These are phyloP conservation scores for Dicaeum eximium DNA, from an alignment of 2,113 vertebrate species.

Conservation along the genomic window DNA sequence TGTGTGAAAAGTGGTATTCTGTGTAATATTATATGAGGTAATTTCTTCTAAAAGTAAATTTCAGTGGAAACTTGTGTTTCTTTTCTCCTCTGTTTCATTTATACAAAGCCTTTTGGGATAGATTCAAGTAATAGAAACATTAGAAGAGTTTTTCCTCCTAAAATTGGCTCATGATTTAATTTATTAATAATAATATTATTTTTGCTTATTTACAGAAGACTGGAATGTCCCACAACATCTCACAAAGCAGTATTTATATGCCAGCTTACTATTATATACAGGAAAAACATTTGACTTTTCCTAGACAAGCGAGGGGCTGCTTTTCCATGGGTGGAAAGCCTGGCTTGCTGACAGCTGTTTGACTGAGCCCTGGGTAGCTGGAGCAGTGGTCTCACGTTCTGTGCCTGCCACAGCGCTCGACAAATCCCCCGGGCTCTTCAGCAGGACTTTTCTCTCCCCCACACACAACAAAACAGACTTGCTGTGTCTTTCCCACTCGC, in stretches of 20 bases:
- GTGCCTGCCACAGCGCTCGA: accelerated
- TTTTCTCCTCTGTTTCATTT: neutral
- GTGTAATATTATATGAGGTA: neutral
- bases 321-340: constrained; percentile 45
- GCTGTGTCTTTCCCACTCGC: neutral
- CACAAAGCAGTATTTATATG: constrained; percentile 12
- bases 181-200: constrained; percentile 20
- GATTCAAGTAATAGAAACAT: neutral
- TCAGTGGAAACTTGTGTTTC: neutral
- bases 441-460: neutral
- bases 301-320: neutral
- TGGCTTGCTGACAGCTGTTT: constrained; percentile 8
- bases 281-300: constrained; percentile 13
- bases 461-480: neutral
- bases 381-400: neutral
- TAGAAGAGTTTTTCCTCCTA: neutral
- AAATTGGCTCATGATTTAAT: neutral
- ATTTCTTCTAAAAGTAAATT: neutral
- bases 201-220: constrained; percentile 27
- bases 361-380: neutral
- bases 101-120: neutral
- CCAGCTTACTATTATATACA: constrained; percentile 36
- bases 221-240: neutral
- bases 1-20: neutral
- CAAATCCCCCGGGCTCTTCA: neutral